These are phyloP conservation scores for Corythornis cristatus DNA, from an alignment of 2,113 vertebrate species.

Conservation along the genomic window DNA sequence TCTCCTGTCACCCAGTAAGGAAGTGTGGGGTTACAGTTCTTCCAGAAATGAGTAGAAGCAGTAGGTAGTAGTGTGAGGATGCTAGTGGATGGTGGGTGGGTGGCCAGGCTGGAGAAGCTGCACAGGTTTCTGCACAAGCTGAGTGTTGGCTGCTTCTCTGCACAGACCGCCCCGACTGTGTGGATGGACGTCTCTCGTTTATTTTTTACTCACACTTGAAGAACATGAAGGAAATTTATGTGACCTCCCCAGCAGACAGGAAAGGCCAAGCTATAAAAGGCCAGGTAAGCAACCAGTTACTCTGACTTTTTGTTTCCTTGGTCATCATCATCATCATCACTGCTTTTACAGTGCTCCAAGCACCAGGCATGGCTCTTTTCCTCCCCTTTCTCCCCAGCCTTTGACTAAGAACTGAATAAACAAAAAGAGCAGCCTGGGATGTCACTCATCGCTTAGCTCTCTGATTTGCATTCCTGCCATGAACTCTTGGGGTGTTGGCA, in stretches of 20 bases:
- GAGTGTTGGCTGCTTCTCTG: background rate
- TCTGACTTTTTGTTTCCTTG: background rate
- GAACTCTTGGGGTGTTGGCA: background rate
- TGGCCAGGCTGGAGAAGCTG: background rate
- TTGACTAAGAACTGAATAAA: background rate
- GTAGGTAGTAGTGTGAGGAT: background rate
- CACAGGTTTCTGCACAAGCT: background rate
- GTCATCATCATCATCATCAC: background rate
- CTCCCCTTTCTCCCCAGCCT: background rate
- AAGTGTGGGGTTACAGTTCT: background rate
- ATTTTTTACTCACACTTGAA: conserved; percentile 93
- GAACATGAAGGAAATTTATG: conserved; percentile 93
- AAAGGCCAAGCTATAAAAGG: conserved; percentile 85
- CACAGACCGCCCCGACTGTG: conserved; percentile 91
- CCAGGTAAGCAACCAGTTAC: conserved; percentile 79
- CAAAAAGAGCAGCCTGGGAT: background rate
- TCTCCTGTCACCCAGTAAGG: background rate
- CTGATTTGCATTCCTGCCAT: background rate
- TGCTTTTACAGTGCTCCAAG: background rate
- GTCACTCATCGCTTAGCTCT: background rate
- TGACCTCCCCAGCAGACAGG: conserved; percentile 80
- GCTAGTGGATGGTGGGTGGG: background rate
- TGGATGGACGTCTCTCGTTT: conserved; percentile 86
- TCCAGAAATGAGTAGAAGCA: background rate
- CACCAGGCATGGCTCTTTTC: background rate